Conservation (phyloP, 1,140 invertebrate species). For the Myzus persicae region DNA sequence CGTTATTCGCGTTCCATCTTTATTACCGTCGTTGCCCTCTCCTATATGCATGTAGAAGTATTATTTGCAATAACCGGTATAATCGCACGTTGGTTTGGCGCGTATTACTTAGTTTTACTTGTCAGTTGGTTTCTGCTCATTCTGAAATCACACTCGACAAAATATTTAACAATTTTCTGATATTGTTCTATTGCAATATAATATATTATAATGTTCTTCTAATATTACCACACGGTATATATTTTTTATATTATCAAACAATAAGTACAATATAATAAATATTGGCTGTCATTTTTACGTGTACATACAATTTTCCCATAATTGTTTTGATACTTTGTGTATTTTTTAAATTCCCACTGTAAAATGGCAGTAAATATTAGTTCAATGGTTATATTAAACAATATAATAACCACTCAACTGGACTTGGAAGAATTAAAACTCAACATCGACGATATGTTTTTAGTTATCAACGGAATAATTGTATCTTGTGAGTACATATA, state of each 20-base stretch:
- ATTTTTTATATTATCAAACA: too few relatives aligned
- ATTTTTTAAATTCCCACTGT: neutral
- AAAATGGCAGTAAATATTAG: neutral
- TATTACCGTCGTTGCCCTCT: neutral
- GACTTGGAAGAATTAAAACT: conserved; percentile 44
- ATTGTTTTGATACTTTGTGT: neutral
- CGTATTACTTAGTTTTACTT: neutral
- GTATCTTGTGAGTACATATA: conserved; percentile 62
- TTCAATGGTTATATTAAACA: too few relatives aligned
- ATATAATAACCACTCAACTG: neutral
- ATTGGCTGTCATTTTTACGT: neutral
- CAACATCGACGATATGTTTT: conserved; percentile 62
- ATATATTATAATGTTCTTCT: neutral
- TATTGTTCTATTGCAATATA: neutral
- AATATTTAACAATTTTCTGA: neutral
- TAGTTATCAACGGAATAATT: conserved; percentile 62
- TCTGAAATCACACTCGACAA: neutral
- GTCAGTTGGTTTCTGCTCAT: neutral
- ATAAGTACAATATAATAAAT: neutral
- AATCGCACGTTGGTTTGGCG: neutral
- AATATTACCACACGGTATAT: neutral
- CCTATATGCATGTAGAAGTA: neutral
- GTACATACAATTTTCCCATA: neutral
- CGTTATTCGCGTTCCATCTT: conserved; percentile 10
- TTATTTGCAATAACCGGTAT: conserved; percentile 7